A percentile compares a stretch with the other conserved stretches of the same genome.
Conservation (phyloP, 2,888 invertebrate species). For the Tillus elongatus region DNA sequence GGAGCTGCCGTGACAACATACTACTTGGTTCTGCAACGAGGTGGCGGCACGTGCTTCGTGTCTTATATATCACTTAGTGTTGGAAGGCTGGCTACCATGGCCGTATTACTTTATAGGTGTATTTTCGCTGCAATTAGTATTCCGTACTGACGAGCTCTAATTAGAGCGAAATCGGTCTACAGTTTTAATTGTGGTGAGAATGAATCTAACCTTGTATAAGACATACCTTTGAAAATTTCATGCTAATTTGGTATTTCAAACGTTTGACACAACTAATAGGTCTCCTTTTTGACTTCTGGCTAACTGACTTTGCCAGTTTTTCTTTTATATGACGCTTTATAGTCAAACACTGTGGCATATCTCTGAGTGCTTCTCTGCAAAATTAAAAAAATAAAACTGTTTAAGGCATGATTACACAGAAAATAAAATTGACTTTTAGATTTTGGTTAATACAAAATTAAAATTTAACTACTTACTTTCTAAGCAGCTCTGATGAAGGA, state of each 20-base stretch:
- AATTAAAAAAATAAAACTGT: conserved; percentile 8
- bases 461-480: conserved; percentile 43
- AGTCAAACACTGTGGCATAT: conserved; percentile 60
- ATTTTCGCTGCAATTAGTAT: too few relatives aligned
- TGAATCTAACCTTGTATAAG: too few relatives aligned
- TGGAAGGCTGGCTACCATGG: too few relatives aligned
- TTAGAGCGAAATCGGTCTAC: too few relatives aligned
- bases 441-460: not conserved
- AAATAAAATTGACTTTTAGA: not conserved
- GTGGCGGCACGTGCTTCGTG: too few relatives aligned
- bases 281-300: conserved; percentile 46
- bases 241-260: conserved; percentile 50
- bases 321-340: conserved; percentile 59
- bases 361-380: conserved; percentile 55
- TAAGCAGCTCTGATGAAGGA: conserved; percentile 51
- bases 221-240: conserved; percentile 45
- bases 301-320: conserved; percentile 52
- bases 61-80: too few relatives aligned
- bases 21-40: too few relatives aligned
- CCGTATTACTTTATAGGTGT: too few relatives aligned
- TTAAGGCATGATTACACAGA: not conserved
- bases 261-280: conserved; percentile 49
- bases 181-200: too few relatives aligned
- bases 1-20: too few relatives aligned
- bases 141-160: too few relatives aligned